Evolutionary conservation across 2,797 vertebrate genomes (phyloP), one percentile per base, ranked within the genome.

Genomic region (Chromobotia macracanthus): DNA sequence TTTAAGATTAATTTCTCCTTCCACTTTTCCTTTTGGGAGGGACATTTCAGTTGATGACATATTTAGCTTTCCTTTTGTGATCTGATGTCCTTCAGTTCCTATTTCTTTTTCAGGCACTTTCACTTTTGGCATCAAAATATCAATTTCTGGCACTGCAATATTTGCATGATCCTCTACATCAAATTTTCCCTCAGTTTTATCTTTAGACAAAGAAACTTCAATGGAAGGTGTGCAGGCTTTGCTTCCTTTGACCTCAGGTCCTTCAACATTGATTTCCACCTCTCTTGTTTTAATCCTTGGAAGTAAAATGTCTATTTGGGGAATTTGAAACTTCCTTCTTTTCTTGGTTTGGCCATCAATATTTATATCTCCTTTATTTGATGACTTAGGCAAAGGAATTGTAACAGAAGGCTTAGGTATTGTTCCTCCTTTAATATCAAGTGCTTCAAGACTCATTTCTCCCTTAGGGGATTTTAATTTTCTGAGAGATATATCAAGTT

Each of bases 291-390:
- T n/a, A 56, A n/a, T 87, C 1, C 12, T 35, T n/a, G 7, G 60
- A 90, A 19, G 0, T 78, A 88, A 77, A 5, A 86, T 80, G 31
- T 93, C 92, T 5, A 80, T 0, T 35, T 82, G 90, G 19, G 18
- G 21, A 15, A 28, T 18, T 63, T 63, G 25, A 63, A 35, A 35
- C 35, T 10, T 35, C 7, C 31, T 13, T 60, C 21, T 21, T 60
- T 60, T 23, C 46, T 15, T 38, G 5, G 31, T 1, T 11, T 6
- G 21, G 3, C 4, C 41, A 13, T 25, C 1, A 53, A 84, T 75
- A 21, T 77, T 28, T 67, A 25, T 60, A 38, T 69, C 80, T 53
- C 50, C n/a, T n/a, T 87, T 84, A 0, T 56, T 88, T 86, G 0
- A 80, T 50, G 48, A 50, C 65, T 55, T 86, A 89, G 48, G 23